Evolutionary conservation across 2,797 vertebrate species (phyloP), one percentile per base, ranked within the genome.

Genomic region (Amphiprion clarkii): DNA sequence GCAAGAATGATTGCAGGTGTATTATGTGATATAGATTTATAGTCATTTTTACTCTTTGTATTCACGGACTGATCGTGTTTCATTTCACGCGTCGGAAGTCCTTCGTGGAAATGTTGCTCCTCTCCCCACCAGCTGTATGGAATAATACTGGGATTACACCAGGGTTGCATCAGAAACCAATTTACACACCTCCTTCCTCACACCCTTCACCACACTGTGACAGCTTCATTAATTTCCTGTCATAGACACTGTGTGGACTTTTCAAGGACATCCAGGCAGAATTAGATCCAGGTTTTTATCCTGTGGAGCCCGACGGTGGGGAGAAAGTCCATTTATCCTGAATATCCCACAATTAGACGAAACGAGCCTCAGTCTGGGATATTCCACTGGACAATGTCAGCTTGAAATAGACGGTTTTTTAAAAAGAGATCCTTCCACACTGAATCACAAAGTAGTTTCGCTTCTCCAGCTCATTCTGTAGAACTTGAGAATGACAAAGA

Each of bases 81-180:
- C 17, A 36, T 27, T 0, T 23, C 14, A 14, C 12, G 11, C 52
- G 11, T 27, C 11, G 13, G 19, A 40, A 17, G 23, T 31, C 7
- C 10, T 19, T 3, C 10, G 2, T 66, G 17, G n/a, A 59, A 49
- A 17, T 44, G 40, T 33, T 33, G 33, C 33, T 8, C 33, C 7
- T 33, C 33, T 33, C 36, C 11, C 36, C 36, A 9, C 11, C 36
- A 11, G 10, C 36, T 39, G 42, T 6, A 17, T 46, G 44, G 17
- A 46, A 46, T 8, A 13, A 46, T 52, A 27, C 3, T 17, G 21
- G 10, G 13, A 57, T 87, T 87, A 67, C 87, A 77, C 54, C 17
- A 19, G 0, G 49, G 62, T 87, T 89, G 79, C 85, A 79, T 89
- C 87, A 87, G 83, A 76, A 74, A 33, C 31, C 49, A 40, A 27